These are phyloP conservation scores for Junco hyemalis DNA, from an alignment of 2,113 vertebrate genomes.

Conservation along the genomic window DNA sequence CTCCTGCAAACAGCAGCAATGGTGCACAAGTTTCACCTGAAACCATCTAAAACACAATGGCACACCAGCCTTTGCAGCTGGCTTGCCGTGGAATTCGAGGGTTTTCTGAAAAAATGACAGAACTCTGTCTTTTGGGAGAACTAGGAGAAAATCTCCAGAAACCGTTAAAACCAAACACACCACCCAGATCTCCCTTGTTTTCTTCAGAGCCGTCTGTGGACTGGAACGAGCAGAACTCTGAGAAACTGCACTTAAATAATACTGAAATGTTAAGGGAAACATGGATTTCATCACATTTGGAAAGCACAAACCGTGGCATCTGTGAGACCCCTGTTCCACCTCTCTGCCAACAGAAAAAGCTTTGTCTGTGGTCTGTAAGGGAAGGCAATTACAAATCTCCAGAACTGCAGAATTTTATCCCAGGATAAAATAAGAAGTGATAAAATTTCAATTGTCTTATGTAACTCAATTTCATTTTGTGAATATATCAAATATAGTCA, in stretches of 20 bases:
- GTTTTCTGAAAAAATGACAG: neutral
- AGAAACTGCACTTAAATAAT: neutral
- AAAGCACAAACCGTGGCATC: neutral
- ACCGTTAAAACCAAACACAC: neutral
- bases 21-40: neutral
- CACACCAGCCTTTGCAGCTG: neutral
- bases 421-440: neutral
- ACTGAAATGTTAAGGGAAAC: neutral
- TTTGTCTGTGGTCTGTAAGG: neutral
- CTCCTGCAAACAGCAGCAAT: neutral
- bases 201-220: neutral
- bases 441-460: neutral
- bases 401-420: neutral
- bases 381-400: neutral
- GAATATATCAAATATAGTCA: neutral
- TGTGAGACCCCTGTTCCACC: neutral
- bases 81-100: rapidly evolving
- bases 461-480: neutral
- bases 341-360: neutral
- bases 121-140: neutral
- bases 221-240: neutral
- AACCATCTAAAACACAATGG: rapidly evolving
- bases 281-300: neutral
- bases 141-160: neutral
- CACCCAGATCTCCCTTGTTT: neutral